Percentiles rank a stretch among this genome's conserved stretches.
Conservation (phyloP, 2,888 invertebrate genomes). For the Clitarchus hookeri region DNA sequence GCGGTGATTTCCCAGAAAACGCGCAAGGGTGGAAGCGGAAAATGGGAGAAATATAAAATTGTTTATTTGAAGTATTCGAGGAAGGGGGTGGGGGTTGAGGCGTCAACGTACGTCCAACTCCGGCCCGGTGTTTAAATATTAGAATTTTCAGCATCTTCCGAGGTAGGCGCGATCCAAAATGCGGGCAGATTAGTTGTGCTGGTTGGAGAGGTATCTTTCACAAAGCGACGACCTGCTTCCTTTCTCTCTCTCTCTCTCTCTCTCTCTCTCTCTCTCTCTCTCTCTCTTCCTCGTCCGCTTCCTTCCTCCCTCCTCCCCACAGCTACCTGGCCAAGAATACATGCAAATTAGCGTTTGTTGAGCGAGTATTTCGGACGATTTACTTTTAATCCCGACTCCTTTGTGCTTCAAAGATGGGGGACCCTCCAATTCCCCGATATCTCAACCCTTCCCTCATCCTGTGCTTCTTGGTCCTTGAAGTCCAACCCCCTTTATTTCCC, state of each 20-base stretch:
- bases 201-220: not conserved
- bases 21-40: not conserved
- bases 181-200: not conserved
- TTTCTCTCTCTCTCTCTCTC: too few species aligned
- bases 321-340: not conserved
- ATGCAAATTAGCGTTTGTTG: slow-evolving; percentile 28
- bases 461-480: not conserved
- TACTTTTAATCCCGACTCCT: slow-evolving; percentile 22
- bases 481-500: not conserved
- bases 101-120: not conserved
- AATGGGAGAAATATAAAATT: not conserved
- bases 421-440: not conserved
- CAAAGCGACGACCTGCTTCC: not conserved
- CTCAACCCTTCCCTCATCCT: not conserved
- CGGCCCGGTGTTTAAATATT: not conserved
- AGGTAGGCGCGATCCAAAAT: not conserved
- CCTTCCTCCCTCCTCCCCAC: not conserved
- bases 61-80: not conserved
- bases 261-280: not conserved
- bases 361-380: slow-evolving; percentile 28
- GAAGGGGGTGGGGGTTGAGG: not conserved
- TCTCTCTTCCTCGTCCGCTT: not conserved
- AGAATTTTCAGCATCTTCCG: not conserved
- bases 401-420: slow-evolving; percentile 15
- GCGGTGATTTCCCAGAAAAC: not conserved